Base-by-base conservation (phyloP, 2,888 invertebrate species). In the Trimorus sp. region DNA sequence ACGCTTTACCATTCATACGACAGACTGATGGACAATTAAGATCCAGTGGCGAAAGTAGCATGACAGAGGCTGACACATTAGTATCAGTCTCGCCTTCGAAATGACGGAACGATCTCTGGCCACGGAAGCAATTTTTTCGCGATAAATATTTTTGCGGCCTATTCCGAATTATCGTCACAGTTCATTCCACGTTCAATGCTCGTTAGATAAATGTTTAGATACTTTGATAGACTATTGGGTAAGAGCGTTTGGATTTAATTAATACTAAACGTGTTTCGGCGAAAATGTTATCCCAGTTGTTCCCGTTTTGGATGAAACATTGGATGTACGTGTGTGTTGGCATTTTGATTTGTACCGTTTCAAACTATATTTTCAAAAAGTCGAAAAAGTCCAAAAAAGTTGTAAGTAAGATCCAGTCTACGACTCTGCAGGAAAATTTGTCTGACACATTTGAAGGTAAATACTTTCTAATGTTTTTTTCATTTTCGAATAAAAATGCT, bases 231-330 rank as follows among this genome's bases (percentile, higher is more conserved):
- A 26, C 26, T 26, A 26, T 26, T 26, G 26, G 4, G 26, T 26
- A 26, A 26, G 26, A 26, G 26, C 26, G 26, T 26, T 26, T 26
- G 26, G 26, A 26, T 26, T 26, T 26, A 40, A 40, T 40, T 40
- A 40, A 40, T 40, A 38, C 38, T 38, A 38, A 38, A 38, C 40
- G 26, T 45, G 45, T 53, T 79, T 11, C 38, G 75, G 75, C 37
- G 15, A 81, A 79, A 70, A 89, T 90, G 88, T 60, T 88, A 38
- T 60, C 85, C 12, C 84, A 90, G 75, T 38, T 88, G 42, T 82
- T 92, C 73, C 92, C 92, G 14, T 92, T 92, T 86, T 89, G 92
- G 82, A 86, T 86, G 40, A 89, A 91, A 69, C 90, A 92, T 79
- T 92, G 92, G 91, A 89, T 89, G 38, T 91, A 92, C 83, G 84